Evolutionary conservation across 64 coral and sea anemone genomes (phyloP).

Genomic region (Pocillopora verrucosa): DNA sequence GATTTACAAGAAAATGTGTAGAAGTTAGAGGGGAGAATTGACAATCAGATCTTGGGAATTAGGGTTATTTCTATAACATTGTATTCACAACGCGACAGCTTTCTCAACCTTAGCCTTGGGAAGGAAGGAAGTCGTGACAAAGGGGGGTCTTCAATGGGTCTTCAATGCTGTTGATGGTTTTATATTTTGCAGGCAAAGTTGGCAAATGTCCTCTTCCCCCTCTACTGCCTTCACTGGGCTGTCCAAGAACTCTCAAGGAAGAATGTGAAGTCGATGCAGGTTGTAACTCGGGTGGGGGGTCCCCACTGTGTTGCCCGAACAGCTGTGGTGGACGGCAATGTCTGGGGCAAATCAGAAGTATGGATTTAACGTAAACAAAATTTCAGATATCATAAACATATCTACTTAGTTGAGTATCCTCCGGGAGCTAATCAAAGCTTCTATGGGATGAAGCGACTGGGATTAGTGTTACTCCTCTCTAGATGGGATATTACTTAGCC

Average conservation of each 20-base stretch:
- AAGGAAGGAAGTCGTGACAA: too few species aligned
- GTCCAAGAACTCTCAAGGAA: conserved; percentile 3
- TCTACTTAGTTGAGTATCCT: neutral
- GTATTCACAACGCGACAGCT: too few species aligned
- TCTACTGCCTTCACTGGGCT: neutral
- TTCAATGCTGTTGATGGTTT: neutral
- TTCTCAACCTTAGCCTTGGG: too few species aligned
- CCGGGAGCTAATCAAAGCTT: too few species aligned
- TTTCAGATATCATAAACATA: neutral
- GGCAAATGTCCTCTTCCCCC: conserved; percentile 70
- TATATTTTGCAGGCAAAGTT: conserved; percentile 29
- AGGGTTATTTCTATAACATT: too few species aligned
- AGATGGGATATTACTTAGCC: too few species aligned
- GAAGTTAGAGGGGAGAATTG: too few species aligned
- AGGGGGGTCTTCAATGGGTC: neutral
- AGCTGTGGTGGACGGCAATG: conserved; percentile 41
- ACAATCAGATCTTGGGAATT: too few species aligned
- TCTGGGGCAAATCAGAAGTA: conserved; percentile 30
- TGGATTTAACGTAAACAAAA: too few species aligned
- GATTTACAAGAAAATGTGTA: too few species aligned
- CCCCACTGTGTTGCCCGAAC: conserved; percentile 56
- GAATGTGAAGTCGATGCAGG: conserved; percentile 68
- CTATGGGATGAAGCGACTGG: too few species aligned
- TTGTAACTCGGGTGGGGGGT: conserved; percentile 1
- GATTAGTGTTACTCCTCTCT: too few species aligned